Evolutionary conservation across 2,888 invertebrate genomes (phyloP).

Genomic region (Chesias legatella): DNA sequence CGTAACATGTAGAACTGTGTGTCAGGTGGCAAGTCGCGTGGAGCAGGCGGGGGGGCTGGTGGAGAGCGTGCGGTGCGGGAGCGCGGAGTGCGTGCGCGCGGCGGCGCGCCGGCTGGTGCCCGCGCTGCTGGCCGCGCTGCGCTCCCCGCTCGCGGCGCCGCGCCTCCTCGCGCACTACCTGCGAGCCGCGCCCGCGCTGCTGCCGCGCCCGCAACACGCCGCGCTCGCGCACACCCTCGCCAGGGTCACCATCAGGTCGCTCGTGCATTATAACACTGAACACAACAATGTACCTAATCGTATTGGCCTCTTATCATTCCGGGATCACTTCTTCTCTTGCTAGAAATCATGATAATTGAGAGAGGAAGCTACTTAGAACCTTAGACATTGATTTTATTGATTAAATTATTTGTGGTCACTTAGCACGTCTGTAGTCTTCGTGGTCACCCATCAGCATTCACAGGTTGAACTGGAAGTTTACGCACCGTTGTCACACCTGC

Average conservation of each 20-base stretch:
- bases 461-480: no score
- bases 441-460: no score
- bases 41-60: slow-evolving; percentile 65
- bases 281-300: neutral
- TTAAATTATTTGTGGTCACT: no score
- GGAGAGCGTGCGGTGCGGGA: slow-evolving; percentile 68
- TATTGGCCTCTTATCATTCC: neutral
- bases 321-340: no score
- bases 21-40: slow-evolving; percentile 57
- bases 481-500: no score
- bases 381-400: no score
- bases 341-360: no score
- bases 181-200: slow-evolving; percentile 72
- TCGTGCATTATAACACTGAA: neutral
- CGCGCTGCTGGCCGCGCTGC: slow-evolving; percentile 82
- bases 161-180: slow-evolving; percentile 81
- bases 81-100: slow-evolving; percentile 61
- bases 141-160: slow-evolving; percentile 89
- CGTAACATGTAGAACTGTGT: no score
- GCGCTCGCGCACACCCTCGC: slow-evolving; percentile 82
- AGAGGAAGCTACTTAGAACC: no score
- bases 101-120: slow-evolving; percentile 20
- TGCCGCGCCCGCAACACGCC: slow-evolving; percentile 56
- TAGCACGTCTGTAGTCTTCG: no score
- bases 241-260: slow-evolving; percentile 84